These are phyloP conservation scores for Aleiodes leptofemur DNA, from an alignment of 2,888 invertebrate species.

Conservation along the genomic window DNA sequence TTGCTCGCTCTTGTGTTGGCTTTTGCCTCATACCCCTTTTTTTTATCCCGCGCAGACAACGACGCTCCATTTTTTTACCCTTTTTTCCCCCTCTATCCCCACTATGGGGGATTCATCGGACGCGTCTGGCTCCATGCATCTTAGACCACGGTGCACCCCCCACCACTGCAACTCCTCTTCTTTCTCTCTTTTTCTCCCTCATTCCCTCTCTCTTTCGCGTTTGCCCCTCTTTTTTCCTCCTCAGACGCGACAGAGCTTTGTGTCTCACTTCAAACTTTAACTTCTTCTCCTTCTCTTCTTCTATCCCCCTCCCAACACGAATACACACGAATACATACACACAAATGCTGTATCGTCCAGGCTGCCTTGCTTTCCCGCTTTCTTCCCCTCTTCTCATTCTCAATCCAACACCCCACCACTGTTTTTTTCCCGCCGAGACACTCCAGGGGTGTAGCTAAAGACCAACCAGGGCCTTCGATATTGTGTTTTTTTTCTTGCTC, in stretches of 20 bases:
- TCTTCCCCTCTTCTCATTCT: conserved; percentile 22
- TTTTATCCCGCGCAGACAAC: conserved; percentile 46
- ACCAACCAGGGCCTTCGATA: conserved; percentile 13
- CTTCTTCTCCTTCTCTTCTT: neutral
- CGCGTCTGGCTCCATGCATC: conserved; percentile 27
- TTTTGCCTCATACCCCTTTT: conserved; percentile 44
- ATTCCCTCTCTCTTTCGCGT: no score
- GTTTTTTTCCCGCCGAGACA: conserved; percentile 38
- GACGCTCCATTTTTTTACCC: conserved; percentile 38
- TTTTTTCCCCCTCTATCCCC: conserved; percentile 39
- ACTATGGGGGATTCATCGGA: conserved; percentile 3
- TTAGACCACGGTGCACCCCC: conserved; percentile 29
- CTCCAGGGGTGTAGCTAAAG: conserved; percentile 33
- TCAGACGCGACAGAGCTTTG: conserved; percentile 21
- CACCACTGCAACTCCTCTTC: neutral
- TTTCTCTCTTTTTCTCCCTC: neutral
- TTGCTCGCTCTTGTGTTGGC: conserved; percentile 42
- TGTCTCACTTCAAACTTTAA: conserved; percentile 32
- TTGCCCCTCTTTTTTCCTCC: conserved; percentile 12
- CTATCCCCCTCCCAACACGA: neutral
- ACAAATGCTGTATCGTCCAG: conserved; percentile 25
- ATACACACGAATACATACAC: neutral
- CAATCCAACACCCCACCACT: conserved; percentile 22
- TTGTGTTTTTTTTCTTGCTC: neutral
- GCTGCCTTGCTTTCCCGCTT: conserved; percentile 23